Conservation (phyloP, 2,113 vertebrate genomes). For the Solea solea region DNA sequence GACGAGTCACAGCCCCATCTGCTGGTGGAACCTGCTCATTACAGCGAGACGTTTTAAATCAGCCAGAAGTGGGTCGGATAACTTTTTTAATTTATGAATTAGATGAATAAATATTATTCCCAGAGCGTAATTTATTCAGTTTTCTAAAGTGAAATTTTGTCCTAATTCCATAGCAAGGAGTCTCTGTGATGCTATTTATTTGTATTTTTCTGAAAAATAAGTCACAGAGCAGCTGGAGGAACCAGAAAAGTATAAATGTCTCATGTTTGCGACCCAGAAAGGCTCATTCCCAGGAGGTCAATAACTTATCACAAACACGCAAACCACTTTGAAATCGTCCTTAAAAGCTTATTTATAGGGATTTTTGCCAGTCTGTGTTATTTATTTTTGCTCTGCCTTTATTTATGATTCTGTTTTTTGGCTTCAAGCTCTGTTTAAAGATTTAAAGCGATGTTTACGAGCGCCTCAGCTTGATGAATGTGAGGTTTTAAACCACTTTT, state of each 20-base stretch:
- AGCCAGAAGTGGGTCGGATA: neutral
- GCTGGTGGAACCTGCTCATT: conserved; percentile 41
- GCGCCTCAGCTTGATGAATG: neutral
- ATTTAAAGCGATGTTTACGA: too few relatives aligned
- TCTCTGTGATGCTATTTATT: neutral
- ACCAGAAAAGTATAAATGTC: too few relatives aligned
- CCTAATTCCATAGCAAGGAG: neutral
- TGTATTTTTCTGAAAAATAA: neutral
- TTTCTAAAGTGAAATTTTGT: neutral
- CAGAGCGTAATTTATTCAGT: neutral
- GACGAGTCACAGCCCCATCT: conserved; percentile 55
- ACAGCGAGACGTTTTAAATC: neutral
- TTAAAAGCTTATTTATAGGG: too few relatives aligned
- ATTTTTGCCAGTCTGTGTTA: too few relatives aligned
- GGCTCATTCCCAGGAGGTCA: too few relatives aligned
- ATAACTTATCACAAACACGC: too few relatives aligned
- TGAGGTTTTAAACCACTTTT: neutral
- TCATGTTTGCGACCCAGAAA: too few relatives aligned
- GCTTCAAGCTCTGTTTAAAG: neutral
- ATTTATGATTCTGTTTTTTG: neutral
- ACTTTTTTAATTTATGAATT: too few relatives aligned
- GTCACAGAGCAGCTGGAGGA: neutral
- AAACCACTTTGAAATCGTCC: too few relatives aligned
- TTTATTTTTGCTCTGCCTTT: neutral
- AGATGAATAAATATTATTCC: neutral